Evolutionary conservation across 2,888 invertebrate genomes (phyloP), one percentile per base, ranked within the genome.

Genomic region (Drosophila flavopinicola): DNA sequence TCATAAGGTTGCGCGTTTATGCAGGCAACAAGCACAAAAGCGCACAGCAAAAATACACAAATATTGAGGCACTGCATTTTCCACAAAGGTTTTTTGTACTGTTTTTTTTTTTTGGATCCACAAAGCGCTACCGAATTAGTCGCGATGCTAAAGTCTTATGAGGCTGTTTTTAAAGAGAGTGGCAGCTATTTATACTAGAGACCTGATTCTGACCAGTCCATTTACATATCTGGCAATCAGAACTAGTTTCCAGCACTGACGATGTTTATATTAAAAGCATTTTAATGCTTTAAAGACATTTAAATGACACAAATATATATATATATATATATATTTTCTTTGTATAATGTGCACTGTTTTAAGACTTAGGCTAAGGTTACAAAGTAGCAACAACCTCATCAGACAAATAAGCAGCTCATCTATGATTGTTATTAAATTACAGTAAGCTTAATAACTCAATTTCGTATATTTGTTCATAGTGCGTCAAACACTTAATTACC

Each of bases 171-270:
- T 23, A 15, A 25, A 29, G 33, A 51, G 49, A 47, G 51, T 35
- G 23, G 29, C 32, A 38, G 30, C 74, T 73, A 60, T 73, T 70
- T 70, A 70, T 73, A 70, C 51, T 9, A n/a, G 11, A 13, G 13
- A 47, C 49, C n/a, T 29, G 68, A 52, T 45, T 23, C 17, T 51
- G 49, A 64, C 51, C 52, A 27, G 70, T 73, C 39, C 23, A 39
- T 57, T 63, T 38, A 56, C 15, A 56, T 39, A 56, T 25, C n/a
- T 25, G 29, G 11, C 24, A 42, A 15, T 32, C 35, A 51, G 45
- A 69, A 70, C 70, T 52, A 52, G 70, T 70, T 70, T 70, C 24
- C 3, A 38, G 47, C 23, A 37, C 6, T 37, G 20, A 17, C 41
- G 41, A 41, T 37, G 11, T 29, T 29, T 48, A n/a, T 37, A n/a